Evolutionary conservation across 2,113 vertebrate genomes (phyloP).

Genomic region (Synchiropus splendidus): DNA sequence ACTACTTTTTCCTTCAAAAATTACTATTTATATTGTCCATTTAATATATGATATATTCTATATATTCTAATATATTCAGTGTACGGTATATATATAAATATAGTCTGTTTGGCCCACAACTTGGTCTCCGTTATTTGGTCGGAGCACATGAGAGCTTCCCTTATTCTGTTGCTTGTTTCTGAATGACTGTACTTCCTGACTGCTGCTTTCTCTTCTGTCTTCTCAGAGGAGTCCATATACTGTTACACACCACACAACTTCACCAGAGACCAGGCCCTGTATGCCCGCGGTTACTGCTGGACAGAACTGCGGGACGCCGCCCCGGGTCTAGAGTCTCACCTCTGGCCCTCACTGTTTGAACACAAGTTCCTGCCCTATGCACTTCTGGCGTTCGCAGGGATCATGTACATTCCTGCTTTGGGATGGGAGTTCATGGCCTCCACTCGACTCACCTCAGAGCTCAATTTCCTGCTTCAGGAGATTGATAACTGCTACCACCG

Average conservation of each 20-base stretch:
- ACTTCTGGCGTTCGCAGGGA: constrained; percentile 91
- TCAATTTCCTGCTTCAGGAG: constrained; percentile 98
- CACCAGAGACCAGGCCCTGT: constrained; percentile 97
- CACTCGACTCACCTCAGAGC: constrained; percentile 95
- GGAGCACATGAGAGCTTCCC: too few relatives aligned
- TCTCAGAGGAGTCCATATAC: constrained; percentile 96
- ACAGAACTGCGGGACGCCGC: constrained; percentile 93
- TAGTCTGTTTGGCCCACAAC: too few relatives aligned
- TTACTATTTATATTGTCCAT: too few relatives aligned
- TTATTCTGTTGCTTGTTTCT: too few relatives aligned
- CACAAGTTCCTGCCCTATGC: constrained; percentile 99
- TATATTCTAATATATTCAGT: too few relatives aligned
- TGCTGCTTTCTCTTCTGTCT: constrained; percentile 11
- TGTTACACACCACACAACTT: constrained; percentile 99
- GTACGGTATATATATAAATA: too few relatives aligned
- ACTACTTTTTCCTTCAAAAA: too few relatives aligned
- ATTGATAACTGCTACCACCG: constrained; percentile 99
- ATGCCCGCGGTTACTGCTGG: constrained; percentile 98
- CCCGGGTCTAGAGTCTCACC: constrained; percentile 80
- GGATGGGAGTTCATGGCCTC: constrained; percentile 97
- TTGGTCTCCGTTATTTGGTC: too few relatives aligned
- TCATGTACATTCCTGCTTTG: constrained; percentile 96
- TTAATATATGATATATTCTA: too few relatives aligned
- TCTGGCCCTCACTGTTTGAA: constrained; percentile 90
- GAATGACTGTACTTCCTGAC: too few relatives aligned